These are phyloP conservation scores for Calyptomena viridis DNA, from an alignment of 2,113 vertebrate genomes.

Conservation along the genomic window DNA sequence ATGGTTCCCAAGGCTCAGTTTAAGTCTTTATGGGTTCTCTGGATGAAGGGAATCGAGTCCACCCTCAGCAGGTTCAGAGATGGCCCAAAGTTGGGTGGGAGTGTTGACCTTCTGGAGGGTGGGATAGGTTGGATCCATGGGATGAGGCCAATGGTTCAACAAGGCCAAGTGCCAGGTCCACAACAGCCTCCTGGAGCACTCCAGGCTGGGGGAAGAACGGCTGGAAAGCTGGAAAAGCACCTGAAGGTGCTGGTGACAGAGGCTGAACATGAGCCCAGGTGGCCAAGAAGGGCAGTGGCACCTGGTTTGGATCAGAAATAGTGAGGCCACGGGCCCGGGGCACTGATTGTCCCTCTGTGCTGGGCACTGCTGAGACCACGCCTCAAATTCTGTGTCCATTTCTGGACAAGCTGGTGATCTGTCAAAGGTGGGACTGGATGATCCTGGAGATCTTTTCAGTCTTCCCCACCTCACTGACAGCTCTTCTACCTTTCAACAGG, in stretches of 20 bases:
- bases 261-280: neutral
- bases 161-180: neutral
- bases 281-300: neutral
- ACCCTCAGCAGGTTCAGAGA: neutral
- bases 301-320: neutral
- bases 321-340: neutral
- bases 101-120: neutral
- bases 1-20: neutral
- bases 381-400: neutral
- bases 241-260: neutral
- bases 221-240: neutral
- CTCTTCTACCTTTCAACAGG: neutral
- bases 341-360: neutral
- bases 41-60: neutral
- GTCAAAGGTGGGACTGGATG: rapidly evolving
- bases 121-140: neutral
- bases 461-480: neutral
- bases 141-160: neutral
- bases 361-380: neutral
- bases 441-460: neutral
- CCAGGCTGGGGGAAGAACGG: neutral
- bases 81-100: rapidly evolving
- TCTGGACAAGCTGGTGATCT: neutral
- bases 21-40: rapidly evolving
- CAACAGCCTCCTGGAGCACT: neutral